A percentile compares a stretch with the other conserved stretches of the same genome.
phyloP scores from a whole-genome alignment of 2,797 vertebrate genomes.

The Scolopax bukidnonensis region DNA sequence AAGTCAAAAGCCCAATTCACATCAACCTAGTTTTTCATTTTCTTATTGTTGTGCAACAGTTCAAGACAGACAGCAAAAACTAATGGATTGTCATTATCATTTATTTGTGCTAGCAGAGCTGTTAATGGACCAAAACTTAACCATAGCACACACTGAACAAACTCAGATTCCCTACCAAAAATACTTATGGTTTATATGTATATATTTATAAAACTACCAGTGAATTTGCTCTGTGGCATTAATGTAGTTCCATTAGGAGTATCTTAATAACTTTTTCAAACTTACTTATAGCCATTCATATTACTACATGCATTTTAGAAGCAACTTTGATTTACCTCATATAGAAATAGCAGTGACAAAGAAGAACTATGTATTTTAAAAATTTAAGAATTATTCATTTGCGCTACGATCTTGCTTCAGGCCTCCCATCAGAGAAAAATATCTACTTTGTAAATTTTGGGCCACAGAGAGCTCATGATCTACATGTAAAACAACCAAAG shows the following conservation, averaged over 20 bases:
- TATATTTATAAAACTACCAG: neutral
- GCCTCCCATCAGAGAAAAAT: neutral
- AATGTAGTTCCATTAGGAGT: neutral
- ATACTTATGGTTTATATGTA: neutral
- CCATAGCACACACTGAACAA: neutral
- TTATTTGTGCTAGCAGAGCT: neutral
- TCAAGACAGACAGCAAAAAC: neutral
- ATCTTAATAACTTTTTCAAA: neutral
- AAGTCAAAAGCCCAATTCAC: neutral
- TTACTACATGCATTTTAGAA: neutral
- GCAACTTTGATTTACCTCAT: neutral
- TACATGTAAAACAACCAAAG: neutral
- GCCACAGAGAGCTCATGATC: neutral
- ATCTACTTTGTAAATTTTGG: neutral
- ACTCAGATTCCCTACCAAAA: neutral
- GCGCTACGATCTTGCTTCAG: neutral
- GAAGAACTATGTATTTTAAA: neutral
- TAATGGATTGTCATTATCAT: neutral
- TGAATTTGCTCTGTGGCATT: neutral
- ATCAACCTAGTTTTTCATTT: neutral
- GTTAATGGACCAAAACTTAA: neutral
- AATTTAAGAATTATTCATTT: neutral
- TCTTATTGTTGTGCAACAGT: neutral
- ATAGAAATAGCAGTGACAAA: neutral
- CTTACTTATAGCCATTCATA: neutral